phyloP scores from a whole-genome alignment of 2,888 invertebrate genomes.

The Synergus laeviventris region DNA sequence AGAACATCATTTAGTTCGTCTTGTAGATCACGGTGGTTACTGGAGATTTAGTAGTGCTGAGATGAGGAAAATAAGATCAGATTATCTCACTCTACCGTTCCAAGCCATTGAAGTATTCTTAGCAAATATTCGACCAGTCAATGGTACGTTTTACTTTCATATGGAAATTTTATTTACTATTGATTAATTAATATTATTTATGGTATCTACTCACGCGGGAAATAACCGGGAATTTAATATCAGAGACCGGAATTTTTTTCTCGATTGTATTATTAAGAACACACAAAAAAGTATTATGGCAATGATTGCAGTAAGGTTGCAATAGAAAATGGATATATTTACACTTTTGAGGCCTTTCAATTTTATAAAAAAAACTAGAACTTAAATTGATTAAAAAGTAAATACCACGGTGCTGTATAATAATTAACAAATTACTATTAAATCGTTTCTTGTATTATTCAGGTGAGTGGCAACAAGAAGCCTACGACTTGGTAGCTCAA shows the following conservation, averaged over 20 bases:
- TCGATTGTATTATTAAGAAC: too few relatives aligned
- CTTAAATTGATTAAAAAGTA: too few relatives aligned
- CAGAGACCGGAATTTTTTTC: too few relatives aligned
- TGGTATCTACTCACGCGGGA: too few relatives aligned
- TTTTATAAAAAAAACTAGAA: too few relatives aligned
- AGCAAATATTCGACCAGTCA: conserved; percentile 89
- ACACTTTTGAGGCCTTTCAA: conserved; percentile 11
- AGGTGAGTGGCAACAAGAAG: conserved; percentile 86
- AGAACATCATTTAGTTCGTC: conserved; percentile 87
- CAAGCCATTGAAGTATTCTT: conserved; percentile 97
- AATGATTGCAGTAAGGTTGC: too few relatives aligned
- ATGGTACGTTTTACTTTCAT: conserved; percentile 77
- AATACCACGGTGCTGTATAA: background rate
- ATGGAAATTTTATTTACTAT: background rate
- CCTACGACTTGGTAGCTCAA: conserved; percentile 86
- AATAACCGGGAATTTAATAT: too few relatives aligned
- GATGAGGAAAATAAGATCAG: conserved; percentile 94
- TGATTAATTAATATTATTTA: background rate
- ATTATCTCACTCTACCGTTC: conserved; percentile 96
- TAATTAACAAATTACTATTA: background rate
- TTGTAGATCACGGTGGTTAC: conserved; percentile 97
- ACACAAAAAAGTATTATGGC: too few relatives aligned
- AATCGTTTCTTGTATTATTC: conserved; percentile 54
- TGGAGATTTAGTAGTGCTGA: conserved; percentile 85
- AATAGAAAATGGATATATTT: conserved; percentile 1